Conservation (phyloP, 1,140 invertebrate species). For the Heterodera schachtii region DNA sequence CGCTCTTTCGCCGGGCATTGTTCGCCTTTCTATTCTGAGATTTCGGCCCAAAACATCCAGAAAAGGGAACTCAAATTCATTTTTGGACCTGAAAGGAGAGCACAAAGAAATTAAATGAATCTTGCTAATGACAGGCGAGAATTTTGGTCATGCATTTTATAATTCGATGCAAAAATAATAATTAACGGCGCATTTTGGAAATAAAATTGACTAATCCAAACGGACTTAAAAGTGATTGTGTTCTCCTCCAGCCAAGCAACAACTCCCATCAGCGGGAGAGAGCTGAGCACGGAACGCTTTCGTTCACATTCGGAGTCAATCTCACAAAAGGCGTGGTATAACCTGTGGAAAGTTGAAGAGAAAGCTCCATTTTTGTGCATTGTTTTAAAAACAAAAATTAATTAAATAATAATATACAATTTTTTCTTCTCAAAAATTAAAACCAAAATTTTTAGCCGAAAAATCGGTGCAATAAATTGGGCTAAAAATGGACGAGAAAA, state of each 20-base stretch:
- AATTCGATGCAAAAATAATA: neutral
- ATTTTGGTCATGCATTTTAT: too few species aligned
- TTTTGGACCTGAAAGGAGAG: neutral
- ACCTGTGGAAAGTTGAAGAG: conserved; percentile 39
- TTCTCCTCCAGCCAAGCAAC: conserved; percentile 62
- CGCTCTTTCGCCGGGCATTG: neutral
- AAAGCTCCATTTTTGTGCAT: too few species aligned
- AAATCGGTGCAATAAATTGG: too few species aligned
- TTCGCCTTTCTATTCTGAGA: neutral
- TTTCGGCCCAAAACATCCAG: neutral
- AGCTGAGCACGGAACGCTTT: conserved; percentile 47
- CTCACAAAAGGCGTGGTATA: conserved; percentile 62
- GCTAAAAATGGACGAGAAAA: conserved; percentile 5
- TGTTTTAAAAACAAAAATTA: too few species aligned
- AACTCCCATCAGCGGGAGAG: conserved; percentile 43
- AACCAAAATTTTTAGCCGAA: too few species aligned
- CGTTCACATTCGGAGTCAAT: conserved; percentile 56
- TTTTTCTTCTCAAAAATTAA: too few species aligned
- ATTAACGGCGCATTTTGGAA: neutral
- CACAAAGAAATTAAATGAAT: too few species aligned
- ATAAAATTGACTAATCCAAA: neutral
- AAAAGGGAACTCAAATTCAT: conserved; percentile 12
- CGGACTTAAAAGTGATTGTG: conserved; percentile 41
- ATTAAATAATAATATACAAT: too few species aligned
- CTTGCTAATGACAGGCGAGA: too few species aligned